Base-by-base conservation (phyloP, 2,113 vertebrate genomes). In the Cryptotis parvus region DNA sequence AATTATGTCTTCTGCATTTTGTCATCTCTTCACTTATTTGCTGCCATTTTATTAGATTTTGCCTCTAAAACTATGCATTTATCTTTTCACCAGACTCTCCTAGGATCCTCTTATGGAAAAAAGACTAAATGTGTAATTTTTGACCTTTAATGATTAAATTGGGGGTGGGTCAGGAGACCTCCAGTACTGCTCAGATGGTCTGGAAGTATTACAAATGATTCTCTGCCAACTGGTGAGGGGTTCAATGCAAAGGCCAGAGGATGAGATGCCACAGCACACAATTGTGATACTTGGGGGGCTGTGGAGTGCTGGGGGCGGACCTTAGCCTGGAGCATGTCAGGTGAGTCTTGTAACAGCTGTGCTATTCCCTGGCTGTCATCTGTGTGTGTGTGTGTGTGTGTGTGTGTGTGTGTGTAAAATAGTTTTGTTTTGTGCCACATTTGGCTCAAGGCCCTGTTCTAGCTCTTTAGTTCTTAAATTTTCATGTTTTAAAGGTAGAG, bases 91-190 rank as follows among this genome's bases (percentile, higher is more conserved):
- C 0, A 69, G 65, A 7, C 4, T 11, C 33, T 18, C 35, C 43
- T 79, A 86, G 70, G n/a, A 35, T 73, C 27, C 52, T 65, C 22
- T 49, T 87, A 3, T 91, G 37, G 80, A 75, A 86, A 76, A 39
- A 9, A 41, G 77, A 22, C 9, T 58, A 70, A 86, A 27, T 65
- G 24, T 29, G 24, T 61, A 70, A 9, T 41, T 74, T 55, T 15
- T 6, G 9, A 24, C 9, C 45, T 66, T 78, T 45, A 73, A 68
- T 76, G n/a, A 52, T 55, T 4, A 9, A 49, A 63, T 41, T 58
- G 22, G 18, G 20, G 22, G 55, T 24, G 55, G 55, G 55, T 16
- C 18, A 58, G 18, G 55, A 6, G 22, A 24, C 22, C 24, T 20
- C 18, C 22, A 22, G 55, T 24, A 20, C 7, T 58, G 55, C 20